A percentile compares a stretch with the other conserved stretches of the same genome.
These are phyloP conservation scores for Climacteris rufus DNA, from an alignment of 2,113 vertebrate species.

Conservation along the genomic window DNA sequence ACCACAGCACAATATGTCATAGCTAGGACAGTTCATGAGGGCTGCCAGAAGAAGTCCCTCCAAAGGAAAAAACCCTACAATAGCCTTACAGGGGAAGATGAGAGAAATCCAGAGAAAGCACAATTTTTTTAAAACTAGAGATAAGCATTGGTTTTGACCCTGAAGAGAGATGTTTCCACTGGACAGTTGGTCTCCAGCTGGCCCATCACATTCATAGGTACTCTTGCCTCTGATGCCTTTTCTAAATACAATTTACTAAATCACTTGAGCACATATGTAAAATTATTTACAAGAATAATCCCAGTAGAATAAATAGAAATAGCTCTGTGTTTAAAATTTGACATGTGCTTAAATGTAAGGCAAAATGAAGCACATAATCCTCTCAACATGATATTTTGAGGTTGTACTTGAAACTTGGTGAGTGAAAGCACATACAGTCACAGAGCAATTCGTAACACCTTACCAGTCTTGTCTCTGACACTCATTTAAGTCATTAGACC, in stretches of 20 bases:
- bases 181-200: not conserved
- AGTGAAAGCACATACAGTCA: not conserved
- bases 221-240: not conserved
- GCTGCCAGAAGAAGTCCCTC: not conserved
- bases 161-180: not conserved
- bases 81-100: not conserved
- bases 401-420: not conserved
- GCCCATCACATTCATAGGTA: not conserved
- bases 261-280: not conserved
- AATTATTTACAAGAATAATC: not conserved
- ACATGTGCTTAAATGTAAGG: not conserved
- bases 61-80: not conserved
- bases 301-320: not conserved
- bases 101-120: not conserved
- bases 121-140: not conserved
- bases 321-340: constrained; percentile 17
- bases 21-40: not conserved
- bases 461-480: not conserved
- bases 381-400: not conserved
- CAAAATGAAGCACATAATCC: constrained; percentile 1
- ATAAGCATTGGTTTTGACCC: not conserved
- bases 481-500: not conserved
- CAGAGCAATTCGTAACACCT: not conserved
- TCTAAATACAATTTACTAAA: not conserved
- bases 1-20: not conserved